Evolutionary conservation across 2,888 invertebrate species (phyloP), one percentile per base, ranked within the genome.

Genomic region (Cremastinae sp.): DNA sequence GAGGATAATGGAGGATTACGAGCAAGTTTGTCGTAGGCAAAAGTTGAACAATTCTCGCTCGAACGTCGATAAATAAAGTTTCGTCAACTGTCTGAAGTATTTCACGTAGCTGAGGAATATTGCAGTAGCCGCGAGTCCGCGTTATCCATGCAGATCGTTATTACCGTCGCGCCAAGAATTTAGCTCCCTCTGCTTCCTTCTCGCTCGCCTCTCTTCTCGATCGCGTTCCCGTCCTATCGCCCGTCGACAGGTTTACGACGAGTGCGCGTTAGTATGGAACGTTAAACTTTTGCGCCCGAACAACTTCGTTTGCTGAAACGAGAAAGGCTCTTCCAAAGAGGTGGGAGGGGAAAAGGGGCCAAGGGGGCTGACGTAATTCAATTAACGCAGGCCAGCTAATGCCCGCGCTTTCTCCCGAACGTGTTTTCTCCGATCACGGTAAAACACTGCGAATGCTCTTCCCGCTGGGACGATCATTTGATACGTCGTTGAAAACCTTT

Each of bases 21-120:
- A 9, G 59, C 20, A 51, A 56, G 49, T 75, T 43, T 53, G 16
- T 53, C 53, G 58, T 58, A 28, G 16, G 28, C 5, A 28, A 20
- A 53, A 51, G 18, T 45, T n/a, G 45, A 72, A 73, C 72, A 68
- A 75, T 75, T 72, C 59, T 47, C 41, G 53, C 58, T 69, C 68
- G 68, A 73, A 73, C 49, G 58, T 49, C 73, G 68, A 76, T 73
- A 76, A 76, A 69, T 69, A 69, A 76, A 76, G 76, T 76, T 76
- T 76, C 73, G 64, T 76, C 73, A 76, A 76, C 73, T 73, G 76
- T 73, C 76, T 41, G 59, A 59, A 76, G 73, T 68, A 53, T 73
- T 73, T 76, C 59, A 51, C 68, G 69, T 64, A 49, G 71, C 61
- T 61, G 41, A 65, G 70, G 47, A 71, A 75, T 75, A 75, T 75